Evolutionary conservation across 2,113 vertebrate genomes (phyloP).

Genomic region (Protobothrops mucrosquamatus): DNA sequence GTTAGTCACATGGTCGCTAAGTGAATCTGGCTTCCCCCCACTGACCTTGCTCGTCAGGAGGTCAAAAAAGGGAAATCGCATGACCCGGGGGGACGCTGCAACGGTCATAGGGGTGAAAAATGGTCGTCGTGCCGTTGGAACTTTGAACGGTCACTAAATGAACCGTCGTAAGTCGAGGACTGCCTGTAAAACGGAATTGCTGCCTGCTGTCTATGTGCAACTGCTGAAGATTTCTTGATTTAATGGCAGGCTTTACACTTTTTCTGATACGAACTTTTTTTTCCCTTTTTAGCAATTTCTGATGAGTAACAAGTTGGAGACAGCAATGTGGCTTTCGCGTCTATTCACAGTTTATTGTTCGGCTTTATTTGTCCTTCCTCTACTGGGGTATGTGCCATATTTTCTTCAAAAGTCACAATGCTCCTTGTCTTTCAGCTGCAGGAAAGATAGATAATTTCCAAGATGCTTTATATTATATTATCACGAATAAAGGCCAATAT

Average conservation of each 20-base stretch:
- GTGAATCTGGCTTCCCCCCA: not conserved
- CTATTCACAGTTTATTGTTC: conserved; percentile 97
- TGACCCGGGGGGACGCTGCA: too few relatives aligned
- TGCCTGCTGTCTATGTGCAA: too few relatives aligned
- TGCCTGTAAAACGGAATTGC: not conserved
- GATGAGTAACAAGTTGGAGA: conserved; percentile 93
- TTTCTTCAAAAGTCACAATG: not conserved
- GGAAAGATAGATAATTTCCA: not conserved
- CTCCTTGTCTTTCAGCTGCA: not conserved
- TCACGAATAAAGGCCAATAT: not conserved
- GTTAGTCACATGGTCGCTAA: not conserved
- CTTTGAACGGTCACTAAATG: not conserved
- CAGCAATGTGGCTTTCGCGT: conserved; percentile 97
- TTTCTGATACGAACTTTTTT: conserved; percentile 5
- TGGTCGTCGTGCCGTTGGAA: accelerated
- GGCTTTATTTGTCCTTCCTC: conserved; percentile 92
- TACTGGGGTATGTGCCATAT: conserved; percentile 86
- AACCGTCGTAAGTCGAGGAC: not conserved
- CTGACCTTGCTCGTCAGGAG: not conserved
- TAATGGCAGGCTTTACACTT: not conserved
- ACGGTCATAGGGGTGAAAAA: not conserved
- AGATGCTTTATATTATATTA: not conserved
- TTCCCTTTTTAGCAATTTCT: conserved; percentile 94
- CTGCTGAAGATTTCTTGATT: not conserved
- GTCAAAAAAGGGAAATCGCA: not conserved